Evolutionary conservation across 2,888 invertebrate genomes (phyloP).

Genomic region (Hirtodrosophila confusa): DNA sequence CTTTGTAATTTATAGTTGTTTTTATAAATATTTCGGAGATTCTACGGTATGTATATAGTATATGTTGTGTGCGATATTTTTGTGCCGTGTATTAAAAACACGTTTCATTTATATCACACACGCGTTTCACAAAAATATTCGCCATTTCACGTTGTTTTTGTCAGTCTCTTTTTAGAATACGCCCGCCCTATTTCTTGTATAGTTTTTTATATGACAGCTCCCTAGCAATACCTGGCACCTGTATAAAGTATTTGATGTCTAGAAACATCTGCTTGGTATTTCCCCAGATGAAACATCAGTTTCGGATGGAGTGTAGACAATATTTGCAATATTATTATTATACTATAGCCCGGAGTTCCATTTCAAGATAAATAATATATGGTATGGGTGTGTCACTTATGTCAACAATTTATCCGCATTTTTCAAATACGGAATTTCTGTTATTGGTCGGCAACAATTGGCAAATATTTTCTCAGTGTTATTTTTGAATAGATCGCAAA

Average conservation of each 20-base stretch:
- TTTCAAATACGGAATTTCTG: constrained; percentile 63
- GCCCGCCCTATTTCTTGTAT: constrained; percentile 10
- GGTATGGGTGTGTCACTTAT: constrained; percentile 56
- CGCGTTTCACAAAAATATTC: constrained; percentile 44
- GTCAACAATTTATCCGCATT: constrained; percentile 44
- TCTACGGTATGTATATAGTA: constrained; percentile 5
- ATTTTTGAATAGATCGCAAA: constrained; percentile 34
- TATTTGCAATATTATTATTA: constrained; percentile 60
- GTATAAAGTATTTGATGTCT: constrained; percentile 21
- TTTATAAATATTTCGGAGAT: constrained; percentile 50
- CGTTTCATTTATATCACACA: constrained; percentile 60
- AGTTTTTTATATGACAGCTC: background rate
- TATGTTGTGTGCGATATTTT: constrained; percentile 4
- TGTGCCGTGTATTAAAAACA: constrained; percentile 27
- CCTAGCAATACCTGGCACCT: constrained; percentile 20
- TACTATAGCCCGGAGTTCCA: background rate
- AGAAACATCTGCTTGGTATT: constrained; percentile 47
- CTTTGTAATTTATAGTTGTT: constrained; percentile 76
- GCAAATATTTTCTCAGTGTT: constrained; percentile 51
- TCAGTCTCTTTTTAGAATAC: no score
- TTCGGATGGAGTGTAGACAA: constrained; percentile 13
- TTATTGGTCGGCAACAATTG: constrained; percentile 40
- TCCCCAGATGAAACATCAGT: constrained; percentile 24
- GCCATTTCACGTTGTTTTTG: constrained; percentile 14
- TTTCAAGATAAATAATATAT: constrained; percentile 31